Base-by-base conservation (phyloP, 2,888 invertebrate species). In the Apotomis betuletana region DNA sequence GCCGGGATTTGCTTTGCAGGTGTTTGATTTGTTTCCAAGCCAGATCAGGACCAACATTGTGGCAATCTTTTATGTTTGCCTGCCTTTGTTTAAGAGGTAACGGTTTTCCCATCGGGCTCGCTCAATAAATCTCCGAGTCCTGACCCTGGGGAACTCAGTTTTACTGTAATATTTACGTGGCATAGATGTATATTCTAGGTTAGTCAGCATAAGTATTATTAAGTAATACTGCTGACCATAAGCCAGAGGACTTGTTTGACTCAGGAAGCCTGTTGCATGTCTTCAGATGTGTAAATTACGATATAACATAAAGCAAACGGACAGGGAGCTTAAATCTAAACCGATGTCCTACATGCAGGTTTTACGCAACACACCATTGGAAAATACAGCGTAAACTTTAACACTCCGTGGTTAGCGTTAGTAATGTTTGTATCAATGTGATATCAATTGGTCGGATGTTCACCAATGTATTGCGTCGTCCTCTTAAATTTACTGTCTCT, bases 21-120 rank as follows among this genome's bases (percentile, higher is more conserved):
- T 85, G 84, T 82, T 81, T 81, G 80, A 80, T 83, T 83, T 81
- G 82, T 79, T 83, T 82, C 46, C 62, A 58, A 68, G 67, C 62
- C 62, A 68, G 67, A 68, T 63, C 67, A 68, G 72, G 72, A 72
- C 68, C 63, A 54, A 13, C 61, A 61, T 38, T 67, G 13, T 52
- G 46, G 62, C 63, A 63, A 67, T 71, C 70, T 71, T 71, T 62
- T 71, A 67, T 71, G 61, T 67, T 71, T 62, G 70, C 38, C n/a
- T 52, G 61, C 57, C 70, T 71, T 71, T 71, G 71, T 71, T 67
- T 57, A 55, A 61, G 57, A 52, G 71, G 12, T 71, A 71, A 71
- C 71, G 71, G 71, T 67, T 67, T 57, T 67, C 41, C 57, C 67
- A 67, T 67, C 71, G 57, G 64, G 41, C 51, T 55, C 13, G 61